Evolutionary conservation across 2,113 vertebrate species (phyloP), one percentile per base, ranked within the genome.

Genomic region (Pelobates fuscus): DNA sequence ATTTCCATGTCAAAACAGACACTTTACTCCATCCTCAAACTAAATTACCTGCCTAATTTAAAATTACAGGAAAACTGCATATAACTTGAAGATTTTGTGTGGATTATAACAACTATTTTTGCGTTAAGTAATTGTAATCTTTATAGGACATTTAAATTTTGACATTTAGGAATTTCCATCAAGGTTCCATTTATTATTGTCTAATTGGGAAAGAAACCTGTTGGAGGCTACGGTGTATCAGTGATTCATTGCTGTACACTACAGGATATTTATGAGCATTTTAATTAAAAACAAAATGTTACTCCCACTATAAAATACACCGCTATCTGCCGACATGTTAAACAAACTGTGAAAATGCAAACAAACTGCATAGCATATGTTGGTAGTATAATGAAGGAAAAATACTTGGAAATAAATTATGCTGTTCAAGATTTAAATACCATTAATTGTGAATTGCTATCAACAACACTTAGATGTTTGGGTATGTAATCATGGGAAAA

Each of bases 301-400:
- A 26, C 55, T 60, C 55, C 58, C 55, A 60, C 20, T 46, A 67
- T 15, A 18, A 30, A 44, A 55, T 49, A 49, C 44, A 15, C 11
- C 8, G 23, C 17, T 26, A 58, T 60, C 24, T 25, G 26, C 60
- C 65, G 44, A 67, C 71, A 59, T 58, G 52, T 52, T 6, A 43
- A 54, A 37, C 46, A 26, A 29, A 26, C 24, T 37, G 59, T 27
- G 30, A 73, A 73, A 27, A 57, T 4, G 54, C 3, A 57, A 57
- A 57, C 54, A 57, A 62, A 71, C 61, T 14, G 20, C 64, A 23
- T 49, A 67, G 20, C 37, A 59, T 58, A 67, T 67, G 72, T 76
- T 76, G 67, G 66, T 67, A 67, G 54, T 6, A 59, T 76, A 76
- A 76, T 67, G 64, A 49, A 76, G 54, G 44, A 58, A 60, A 46